These are phyloP conservation scores for Eidolon dupreanum DNA, from an alignment of 2,797 vertebrate genomes.

Conservation along the genomic window DNA sequence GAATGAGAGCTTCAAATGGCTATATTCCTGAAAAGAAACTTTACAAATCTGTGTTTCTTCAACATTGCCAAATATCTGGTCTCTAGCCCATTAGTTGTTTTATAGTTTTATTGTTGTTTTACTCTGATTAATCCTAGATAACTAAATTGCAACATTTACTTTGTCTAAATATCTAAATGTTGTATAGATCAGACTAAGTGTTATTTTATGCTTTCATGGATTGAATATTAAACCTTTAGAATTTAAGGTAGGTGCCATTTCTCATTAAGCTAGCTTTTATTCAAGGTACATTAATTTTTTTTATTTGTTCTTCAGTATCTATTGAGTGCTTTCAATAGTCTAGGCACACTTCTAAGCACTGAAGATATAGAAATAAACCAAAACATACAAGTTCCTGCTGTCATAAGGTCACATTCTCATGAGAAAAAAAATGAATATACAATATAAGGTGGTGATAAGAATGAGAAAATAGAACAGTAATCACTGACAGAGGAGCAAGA, in stretches of 20 bases:
- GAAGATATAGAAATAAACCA: background rate
- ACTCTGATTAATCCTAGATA: conserved; percentile 3
- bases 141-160: conserved; percentile 21
- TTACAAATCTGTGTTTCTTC: background rate
- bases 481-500: background rate
- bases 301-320: background rate
- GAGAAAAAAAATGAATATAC: background rate
- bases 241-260: conserved; percentile 43
- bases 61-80: background rate
- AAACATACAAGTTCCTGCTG: background rate
- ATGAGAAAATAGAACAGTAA: background rate
- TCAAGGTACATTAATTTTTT: background rate
- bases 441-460: background rate
- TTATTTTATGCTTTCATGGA: background rate
- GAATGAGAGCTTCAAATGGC: background rate
- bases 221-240: conserved; percentile 16
- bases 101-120: conserved; percentile 7
- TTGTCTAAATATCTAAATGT: conserved; percentile 24
- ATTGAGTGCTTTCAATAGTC: background rate
- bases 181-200: background rate
- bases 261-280: conserved; percentile 33
- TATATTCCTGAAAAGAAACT: background rate
- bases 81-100: background rate
- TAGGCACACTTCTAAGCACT: background rate
- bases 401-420: background rate